Percentiles rank a stretch among this genome's conserved stretches.
These are phyloP conservation scores for Sylvilagus floridanus DNA, from an alignment of 2,797 vertebrate species.

Conservation along the genomic window DNA sequence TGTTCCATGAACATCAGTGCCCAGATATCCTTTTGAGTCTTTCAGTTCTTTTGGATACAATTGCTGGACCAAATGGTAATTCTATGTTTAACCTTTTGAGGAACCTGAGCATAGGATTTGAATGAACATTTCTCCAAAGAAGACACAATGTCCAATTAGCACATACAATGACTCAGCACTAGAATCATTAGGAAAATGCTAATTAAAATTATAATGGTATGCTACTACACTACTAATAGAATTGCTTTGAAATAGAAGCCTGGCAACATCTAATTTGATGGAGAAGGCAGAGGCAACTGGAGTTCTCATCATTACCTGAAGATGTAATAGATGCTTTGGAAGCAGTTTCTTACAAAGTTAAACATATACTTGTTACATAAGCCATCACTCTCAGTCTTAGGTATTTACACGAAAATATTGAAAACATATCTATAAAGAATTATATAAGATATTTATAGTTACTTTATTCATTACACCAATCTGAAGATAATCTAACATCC, in stretches of 20 bases:
- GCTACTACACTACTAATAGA: neutral
- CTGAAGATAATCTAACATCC: neutral
- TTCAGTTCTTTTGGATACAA: neutral
- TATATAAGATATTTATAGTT: neutral
- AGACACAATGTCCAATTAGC: neutral
- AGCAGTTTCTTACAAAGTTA: constrained; percentile 3
- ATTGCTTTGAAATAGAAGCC: neutral
- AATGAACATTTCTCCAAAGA: constrained; percentile 3
- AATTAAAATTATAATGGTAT: neutral
- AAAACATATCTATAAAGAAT: neutral
- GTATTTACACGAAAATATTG: neutral
- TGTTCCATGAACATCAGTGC: neutral
- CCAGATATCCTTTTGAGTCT: neutral
- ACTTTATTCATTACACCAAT: neutral
- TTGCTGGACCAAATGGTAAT: neutral
- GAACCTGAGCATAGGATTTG: neutral
- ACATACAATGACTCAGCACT: neutral
- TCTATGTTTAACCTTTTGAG: neutral
- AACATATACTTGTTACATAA: neutral
- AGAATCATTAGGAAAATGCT: constrained; percentile 7
- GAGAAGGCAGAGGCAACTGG: neutral
- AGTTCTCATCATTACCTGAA: neutral
- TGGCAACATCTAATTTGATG: neutral
- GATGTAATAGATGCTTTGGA: neutral
- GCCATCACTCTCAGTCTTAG: neutral